A percentile compares a stretch with the other conserved stretches of the same genome.
phyloP scores from a whole-genome alignment of 2,113 vertebrate genomes.

The Rissa tridactyla region DNA sequence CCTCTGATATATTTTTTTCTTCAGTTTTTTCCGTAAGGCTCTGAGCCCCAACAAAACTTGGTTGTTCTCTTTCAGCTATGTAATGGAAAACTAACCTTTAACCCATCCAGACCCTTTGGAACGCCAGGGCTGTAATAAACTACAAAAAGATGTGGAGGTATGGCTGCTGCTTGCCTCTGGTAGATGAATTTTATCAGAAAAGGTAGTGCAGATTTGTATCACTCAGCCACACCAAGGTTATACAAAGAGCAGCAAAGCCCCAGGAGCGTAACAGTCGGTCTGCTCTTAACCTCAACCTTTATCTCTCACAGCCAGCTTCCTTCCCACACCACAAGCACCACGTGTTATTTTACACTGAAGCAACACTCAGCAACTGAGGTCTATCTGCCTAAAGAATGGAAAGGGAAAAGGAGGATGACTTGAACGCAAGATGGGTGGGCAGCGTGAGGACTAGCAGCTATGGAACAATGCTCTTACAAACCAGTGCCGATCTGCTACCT shows the following conservation, averaged over 20 bases:
- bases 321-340: constrained; percentile 65
- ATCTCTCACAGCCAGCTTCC: constrained; percentile 75
- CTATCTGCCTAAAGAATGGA: not conserved
- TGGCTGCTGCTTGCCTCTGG: constrained; percentile 33
- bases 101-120: not conserved
- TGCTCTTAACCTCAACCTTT: constrained; percentile 71
- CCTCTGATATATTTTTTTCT: not conserved
- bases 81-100: not conserved
- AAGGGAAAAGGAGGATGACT: not conserved
- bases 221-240: constrained; percentile 66
- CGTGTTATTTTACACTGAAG: constrained; percentile 40
- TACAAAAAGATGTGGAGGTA: not conserved
- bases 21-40: not conserved
- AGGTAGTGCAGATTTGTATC: constrained; percentile 64
- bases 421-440: not conserved
- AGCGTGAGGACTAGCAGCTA: not conserved
- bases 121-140: not conserved
- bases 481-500: not conserved
- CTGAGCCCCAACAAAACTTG: not conserved
- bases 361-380: constrained; percentile 33
- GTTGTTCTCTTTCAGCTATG: not conserved
- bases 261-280: constrained; percentile 61
- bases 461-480: not conserved
- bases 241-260: constrained; percentile 71
- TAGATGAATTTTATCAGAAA: constrained; percentile 57